A percentile compares a stretch with the other conserved stretches of the same genome.
These are phyloP conservation scores for Xanthorhoe spadicearia DNA, from an alignment of 2,888 invertebrate species.

Conservation along the genomic window DNA sequence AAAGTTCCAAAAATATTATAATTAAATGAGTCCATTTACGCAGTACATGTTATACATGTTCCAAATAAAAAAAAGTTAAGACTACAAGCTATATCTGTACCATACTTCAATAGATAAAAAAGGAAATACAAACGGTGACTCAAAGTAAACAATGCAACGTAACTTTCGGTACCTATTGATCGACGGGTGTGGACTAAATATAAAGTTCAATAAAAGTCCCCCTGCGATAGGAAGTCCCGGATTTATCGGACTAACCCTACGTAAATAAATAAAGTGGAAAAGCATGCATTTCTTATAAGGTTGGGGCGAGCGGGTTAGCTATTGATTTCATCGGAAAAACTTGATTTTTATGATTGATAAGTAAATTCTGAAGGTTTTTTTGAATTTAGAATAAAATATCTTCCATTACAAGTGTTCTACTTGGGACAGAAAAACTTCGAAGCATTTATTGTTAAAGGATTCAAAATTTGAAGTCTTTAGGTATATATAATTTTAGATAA, in stretches of 20 bases:
- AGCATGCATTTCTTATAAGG: slow-evolving; percentile 81
- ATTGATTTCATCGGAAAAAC: slow-evolving; percentile 63
- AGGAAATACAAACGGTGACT: slow-evolving; percentile 21
- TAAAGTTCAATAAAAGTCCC: slow-evolving; percentile 83
- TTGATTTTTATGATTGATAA: slow-evolving; percentile 57
- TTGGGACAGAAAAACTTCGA: no score
- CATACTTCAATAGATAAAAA: neutral
- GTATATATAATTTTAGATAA: no score
- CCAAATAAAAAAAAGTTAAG: neutral
- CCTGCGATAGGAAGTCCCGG: slow-evolving; percentile 75
- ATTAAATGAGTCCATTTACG: no score
- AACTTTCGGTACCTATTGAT: slow-evolving; percentile 73
- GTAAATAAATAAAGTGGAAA: slow-evolving; percentile 82
- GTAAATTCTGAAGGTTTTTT: slow-evolving; percentile 7
- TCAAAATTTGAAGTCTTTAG: no score
- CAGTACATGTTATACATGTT: no score
- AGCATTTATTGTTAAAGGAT: no score
- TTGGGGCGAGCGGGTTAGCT: slow-evolving; percentile 67
- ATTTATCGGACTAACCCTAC: slow-evolving; percentile 83
- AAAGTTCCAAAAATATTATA: no score
- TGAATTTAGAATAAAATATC: neutral
- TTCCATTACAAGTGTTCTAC: no score
- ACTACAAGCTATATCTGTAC: neutral
- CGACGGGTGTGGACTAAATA: slow-evolving; percentile 76
- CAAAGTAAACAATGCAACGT: slow-evolving; percentile 52